These are phyloP conservation scores for Indri indri DNA, from an alignment of 2,113 vertebrate genomes.

Conservation along the genomic window DNA sequence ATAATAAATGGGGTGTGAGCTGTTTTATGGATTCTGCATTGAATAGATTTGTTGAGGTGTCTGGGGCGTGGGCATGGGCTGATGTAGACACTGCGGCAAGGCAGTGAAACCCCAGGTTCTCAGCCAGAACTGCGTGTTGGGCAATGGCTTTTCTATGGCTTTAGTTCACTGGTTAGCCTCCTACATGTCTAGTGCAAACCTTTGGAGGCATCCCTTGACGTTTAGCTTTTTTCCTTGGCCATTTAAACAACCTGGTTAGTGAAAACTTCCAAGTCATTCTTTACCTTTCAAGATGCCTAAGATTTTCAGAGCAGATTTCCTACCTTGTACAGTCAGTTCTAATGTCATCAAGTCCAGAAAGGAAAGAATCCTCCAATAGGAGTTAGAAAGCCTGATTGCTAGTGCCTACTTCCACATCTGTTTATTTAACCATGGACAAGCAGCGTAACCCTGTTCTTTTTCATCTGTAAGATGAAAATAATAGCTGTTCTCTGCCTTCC, in stretches of 20 bases:
- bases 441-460: background rate
- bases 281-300: background rate
- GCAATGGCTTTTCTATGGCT: background rate
- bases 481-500: background rate
- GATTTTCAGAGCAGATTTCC: background rate
- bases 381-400: too few species aligned
- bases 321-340: background rate
- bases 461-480: background rate
- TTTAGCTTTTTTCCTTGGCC: background rate
- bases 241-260: background rate
- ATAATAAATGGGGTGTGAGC: constrained; percentile 72
- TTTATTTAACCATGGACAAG: background rate
- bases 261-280: background rate
- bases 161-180: too few species aligned
- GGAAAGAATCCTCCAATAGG: background rate
- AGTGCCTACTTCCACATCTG: background rate
- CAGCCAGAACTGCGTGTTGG: background rate
- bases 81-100: background rate
- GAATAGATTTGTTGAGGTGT: constrained; percentile 72
- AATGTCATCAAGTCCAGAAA: background rate
- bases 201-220: background rate
- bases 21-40: constrained; percentile 64
- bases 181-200: background rate
- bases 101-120: background rate
- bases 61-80: constrained; percentile 1